A percentile compares a stretch with the other conserved stretches of the same genome.
Evolutionary conservation across 1,140 invertebrate species (phyloP).

Genomic region (Colletes latitarsis): DNA sequence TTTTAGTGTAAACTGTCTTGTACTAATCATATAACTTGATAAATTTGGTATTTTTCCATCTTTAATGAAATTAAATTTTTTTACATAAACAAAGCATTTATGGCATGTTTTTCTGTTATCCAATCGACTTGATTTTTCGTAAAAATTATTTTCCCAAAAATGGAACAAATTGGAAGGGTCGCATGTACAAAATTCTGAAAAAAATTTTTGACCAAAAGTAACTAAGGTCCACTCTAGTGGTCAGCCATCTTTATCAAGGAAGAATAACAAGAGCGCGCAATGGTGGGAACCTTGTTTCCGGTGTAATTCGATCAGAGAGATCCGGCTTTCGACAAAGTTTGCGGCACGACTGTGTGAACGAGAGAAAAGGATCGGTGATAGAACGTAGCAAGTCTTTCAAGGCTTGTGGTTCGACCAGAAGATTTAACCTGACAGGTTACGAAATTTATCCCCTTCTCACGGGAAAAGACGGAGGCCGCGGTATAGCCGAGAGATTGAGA

Average conservation of each 20-base stretch:
- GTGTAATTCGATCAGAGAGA: constrained; percentile 42
- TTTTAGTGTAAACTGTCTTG: no score
- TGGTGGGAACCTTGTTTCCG: constrained; percentile 12
- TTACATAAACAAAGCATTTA: no score
- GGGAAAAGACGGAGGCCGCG: constrained; percentile 24
- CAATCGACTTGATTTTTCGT: no score
- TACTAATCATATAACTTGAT: no score
- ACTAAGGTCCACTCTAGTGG: not conserved
- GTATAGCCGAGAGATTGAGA: constrained; percentile 61
- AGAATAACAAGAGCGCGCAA: not conserved
- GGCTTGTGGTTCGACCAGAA: constrained; percentile 38
- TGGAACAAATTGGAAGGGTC: no score
- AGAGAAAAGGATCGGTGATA: constrained; percentile 13
- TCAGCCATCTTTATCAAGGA: constrained; percentile 3
- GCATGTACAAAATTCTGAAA: no score
- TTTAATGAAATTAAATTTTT: no score
- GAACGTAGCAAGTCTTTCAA: constrained; percentile 35
- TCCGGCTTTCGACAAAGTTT: constrained; percentile 24
- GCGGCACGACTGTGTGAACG: not conserved
- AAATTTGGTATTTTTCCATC: no score
- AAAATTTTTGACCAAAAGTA: no score
- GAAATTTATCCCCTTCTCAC: constrained; percentile 62
- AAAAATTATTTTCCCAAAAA: no score
- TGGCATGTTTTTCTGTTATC: no score
- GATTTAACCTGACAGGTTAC: constrained; percentile 57